A percentile compares a stretch with the other conserved stretches of the same genome.
Conservation (phyloP, 2,797 vertebrate species). For the Acomys russatus region DNA sequence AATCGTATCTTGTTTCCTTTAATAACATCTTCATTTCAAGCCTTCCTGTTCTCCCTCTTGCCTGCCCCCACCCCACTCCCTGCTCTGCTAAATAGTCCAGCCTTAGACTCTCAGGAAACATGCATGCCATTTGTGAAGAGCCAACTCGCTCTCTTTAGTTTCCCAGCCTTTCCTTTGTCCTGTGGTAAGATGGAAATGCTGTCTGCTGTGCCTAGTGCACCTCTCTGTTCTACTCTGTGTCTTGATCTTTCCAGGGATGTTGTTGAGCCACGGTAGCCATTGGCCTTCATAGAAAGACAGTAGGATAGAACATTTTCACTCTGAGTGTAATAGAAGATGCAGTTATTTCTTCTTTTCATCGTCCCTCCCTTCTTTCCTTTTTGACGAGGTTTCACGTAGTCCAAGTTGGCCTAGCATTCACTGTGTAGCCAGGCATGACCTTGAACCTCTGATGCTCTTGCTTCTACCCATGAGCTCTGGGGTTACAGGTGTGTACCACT, state of each 20-base stretch:
- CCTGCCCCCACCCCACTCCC: background rate
- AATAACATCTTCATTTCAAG: background rate
- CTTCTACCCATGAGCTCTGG: background rate
- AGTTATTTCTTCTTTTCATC: conserved; percentile 10
- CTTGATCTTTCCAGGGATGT: background rate
- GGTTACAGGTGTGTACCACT: too few species aligned
- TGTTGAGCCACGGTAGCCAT: background rate
- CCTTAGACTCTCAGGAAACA: background rate
- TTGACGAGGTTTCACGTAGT: background rate
- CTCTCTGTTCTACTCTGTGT: background rate
- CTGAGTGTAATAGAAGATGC: background rate
- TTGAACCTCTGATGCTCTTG: background rate
- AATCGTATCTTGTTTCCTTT: background rate
- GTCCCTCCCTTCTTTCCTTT: background rate
- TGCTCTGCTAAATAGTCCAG: background rate
- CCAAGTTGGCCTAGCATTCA: background rate
- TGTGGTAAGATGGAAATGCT: background rate
- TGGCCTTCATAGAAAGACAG: background rate
- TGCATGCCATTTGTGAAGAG: background rate
- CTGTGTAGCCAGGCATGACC: background rate
- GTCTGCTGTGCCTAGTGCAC: background rate
- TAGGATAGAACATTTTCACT: conserved; percentile 7
- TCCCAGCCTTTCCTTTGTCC: background rate
- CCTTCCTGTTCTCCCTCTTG: too few species aligned
- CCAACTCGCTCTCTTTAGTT: background rate